These are phyloP conservation scores for Acromyrmex echinatior DNA, from an alignment of 1,140 invertebrate species.

Conservation along the genomic window DNA sequence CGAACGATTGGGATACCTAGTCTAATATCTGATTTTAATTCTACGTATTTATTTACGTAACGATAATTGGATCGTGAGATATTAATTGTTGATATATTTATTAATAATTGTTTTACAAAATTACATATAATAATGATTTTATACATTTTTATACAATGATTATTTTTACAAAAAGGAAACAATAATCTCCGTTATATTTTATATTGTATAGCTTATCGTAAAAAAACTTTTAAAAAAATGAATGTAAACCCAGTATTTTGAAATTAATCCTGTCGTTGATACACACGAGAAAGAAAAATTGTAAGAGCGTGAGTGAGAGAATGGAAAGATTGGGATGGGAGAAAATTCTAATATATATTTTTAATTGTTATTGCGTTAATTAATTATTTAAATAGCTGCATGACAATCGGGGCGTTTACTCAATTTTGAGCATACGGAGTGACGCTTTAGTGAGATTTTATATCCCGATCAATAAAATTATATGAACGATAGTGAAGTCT, in stretches of 20 bases:
- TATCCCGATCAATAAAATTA: constrained; percentile 40
- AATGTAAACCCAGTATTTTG: background rate
- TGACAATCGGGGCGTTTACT: constrained; percentile 14
- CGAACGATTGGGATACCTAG: constrained; percentile 40
- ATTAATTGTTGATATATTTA: constrained; percentile 59
- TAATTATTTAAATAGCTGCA: constrained; percentile 71
- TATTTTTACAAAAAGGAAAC: background rate
- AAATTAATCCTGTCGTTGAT: constrained; percentile 47
- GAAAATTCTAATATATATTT: constrained; percentile 78
- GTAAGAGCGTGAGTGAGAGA: constrained; percentile 9
- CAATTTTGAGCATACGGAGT: constrained; percentile 24
- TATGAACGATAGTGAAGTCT: constrained; percentile 12
- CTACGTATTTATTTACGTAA: constrained; percentile 22
- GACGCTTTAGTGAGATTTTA: constrained; percentile 42
- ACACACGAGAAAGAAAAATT: constrained; percentile 25
- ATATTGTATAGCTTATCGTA: background rate
- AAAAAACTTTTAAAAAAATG: constrained; percentile 5
- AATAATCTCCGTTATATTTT: background rate
- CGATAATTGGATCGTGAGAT: constrained; percentile 31
- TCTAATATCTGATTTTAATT: constrained; percentile 32
- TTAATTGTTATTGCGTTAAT: constrained; percentile 76
- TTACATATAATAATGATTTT: constrained; percentile 2
- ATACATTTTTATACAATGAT: constrained; percentile 10
- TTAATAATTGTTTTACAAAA: constrained; percentile 27
- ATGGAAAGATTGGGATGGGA: constrained; percentile 47